Evolutionary conservation across 1,140 invertebrate genomes (phyloP), one percentile per base, ranked within the genome.

Genomic region (Magallana gigas): DNA sequence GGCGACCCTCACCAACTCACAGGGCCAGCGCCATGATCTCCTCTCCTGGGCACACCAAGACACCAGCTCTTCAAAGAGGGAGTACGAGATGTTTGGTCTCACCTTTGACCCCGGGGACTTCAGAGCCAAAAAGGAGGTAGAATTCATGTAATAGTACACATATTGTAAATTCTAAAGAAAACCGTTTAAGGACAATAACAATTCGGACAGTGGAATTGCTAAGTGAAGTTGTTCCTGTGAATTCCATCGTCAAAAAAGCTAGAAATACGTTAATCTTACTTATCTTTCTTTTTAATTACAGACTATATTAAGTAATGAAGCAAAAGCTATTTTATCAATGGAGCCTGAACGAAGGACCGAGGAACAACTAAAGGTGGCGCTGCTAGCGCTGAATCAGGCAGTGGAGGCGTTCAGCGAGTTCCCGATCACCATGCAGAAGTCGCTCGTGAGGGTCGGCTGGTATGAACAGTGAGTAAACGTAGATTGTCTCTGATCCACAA

Each of bases 351-450:
- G 91, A 23, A 80, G 94, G 16, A 91, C 93, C 1, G 91, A 90
- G 0, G 93, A 94, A 16, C 93, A 94, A 88, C 84, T 92, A 14
- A 92, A 93, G 81, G 88, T 90, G 36, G 94, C 92, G 4, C 90
- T 94, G 56, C 76, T 94, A 12, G 89, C 92, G 29, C 89, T 94
- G 4, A 92, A 92, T 29, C 91, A 93, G 48, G 90, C 92, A 6
- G 92, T 94, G 1, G 92, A 93, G 23, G 92, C 92, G 6, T 94
- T 95, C 87, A 89, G 92, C 16, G 93, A 94, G 85, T 94, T 93
- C 64, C 94, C 94, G 12, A 92, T 93, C 18, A 93, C 91, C 8
- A 93, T 94, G 92, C 93, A 94, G 88, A 76, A 89, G 80, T 93
- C 94, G 8, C 90, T 94, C 0, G 93, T 93, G 18, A 87, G 91